Conservation (phyloP, 2,888 invertebrate species). For the Gasteruption jaculator region DNA sequence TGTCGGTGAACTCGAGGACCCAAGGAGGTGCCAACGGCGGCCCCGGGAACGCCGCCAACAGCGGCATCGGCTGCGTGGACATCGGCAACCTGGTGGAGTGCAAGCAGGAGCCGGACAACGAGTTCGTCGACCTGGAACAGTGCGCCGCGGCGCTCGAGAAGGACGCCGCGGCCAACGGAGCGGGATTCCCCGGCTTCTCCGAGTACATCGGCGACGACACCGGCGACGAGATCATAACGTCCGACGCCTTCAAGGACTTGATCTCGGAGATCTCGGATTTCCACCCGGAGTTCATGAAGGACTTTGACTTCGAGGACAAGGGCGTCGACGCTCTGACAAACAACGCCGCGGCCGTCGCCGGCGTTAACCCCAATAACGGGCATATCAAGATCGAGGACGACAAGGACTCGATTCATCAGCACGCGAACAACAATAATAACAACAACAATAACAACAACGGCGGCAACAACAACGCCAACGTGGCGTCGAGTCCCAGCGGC, state of each 20-base stretch:
- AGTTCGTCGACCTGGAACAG: slow-evolving; percentile 80
- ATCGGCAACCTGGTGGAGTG: slow-evolving; percentile 72
- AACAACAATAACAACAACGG: slow-evolving; percentile 22
- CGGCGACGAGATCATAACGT: slow-evolving; percentile 70
- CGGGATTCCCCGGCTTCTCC: slow-evolving; percentile 73
- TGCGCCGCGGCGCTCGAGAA: slow-evolving; percentile 83
- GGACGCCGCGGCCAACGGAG: slow-evolving; percentile 69
- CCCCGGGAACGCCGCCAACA: slow-evolving; percentile 19
- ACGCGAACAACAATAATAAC: slow-evolving; percentile 27
- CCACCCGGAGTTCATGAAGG: slow-evolving; percentile 76
- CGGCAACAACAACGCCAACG: slow-evolving; percentile 36
- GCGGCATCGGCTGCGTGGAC: slow-evolving; percentile 52
- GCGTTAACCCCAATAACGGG: slow-evolving; percentile 35
- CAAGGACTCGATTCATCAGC: slow-evolving; percentile 43
- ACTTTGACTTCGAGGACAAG: slow-evolving; percentile 70
- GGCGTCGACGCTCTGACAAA: slow-evolving; percentile 39
- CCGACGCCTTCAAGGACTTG: slow-evolving; percentile 79
- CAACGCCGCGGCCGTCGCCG: slow-evolving; percentile 24
- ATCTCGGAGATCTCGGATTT: slow-evolving; percentile 83
- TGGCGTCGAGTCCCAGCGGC: slow-evolving; percentile 45
- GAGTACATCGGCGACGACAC: slow-evolving; percentile 83
- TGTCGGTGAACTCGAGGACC: slow-evolving; percentile 34
- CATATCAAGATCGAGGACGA: slow-evolving; percentile 49
- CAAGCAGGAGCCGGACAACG: slow-evolving; percentile 79
- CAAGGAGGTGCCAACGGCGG: slow-evolving; percentile 38